Base-by-base conservation (phyloP, 2,797 vertebrate genomes). In the Allochrocebus solatus region DNA sequence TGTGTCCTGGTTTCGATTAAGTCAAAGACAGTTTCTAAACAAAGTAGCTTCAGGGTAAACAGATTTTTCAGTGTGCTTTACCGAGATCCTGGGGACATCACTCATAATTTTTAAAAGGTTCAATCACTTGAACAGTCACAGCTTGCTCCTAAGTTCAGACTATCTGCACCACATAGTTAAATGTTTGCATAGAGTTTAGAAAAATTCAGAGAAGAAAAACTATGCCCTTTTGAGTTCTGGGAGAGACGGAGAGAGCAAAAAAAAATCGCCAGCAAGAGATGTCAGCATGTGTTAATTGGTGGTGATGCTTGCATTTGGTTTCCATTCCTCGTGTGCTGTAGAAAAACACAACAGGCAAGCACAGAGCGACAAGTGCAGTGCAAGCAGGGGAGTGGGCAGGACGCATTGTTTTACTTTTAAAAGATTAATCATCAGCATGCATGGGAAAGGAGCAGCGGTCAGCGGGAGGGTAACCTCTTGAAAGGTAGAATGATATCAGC, bases 81-180 rank as follows among this genome's bases (percentile, higher is more conserved):
- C 22, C 36, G 91, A 95, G 78, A 89, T 92, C 84, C 67, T 88
- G 82, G 64, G 91, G 96, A 97, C 84, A 61, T 94, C 83, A 82
- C 55, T 92, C 48, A 24, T 96, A 61, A 96, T 92, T 98, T 97
- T 98, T 92, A 96, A 96, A 97, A 98, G 84, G 67, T 28, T 89
- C 50, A 17, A 24, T 97, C 95, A 81, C 91, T 97, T 82, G 64
- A 94, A 88, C 70, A 89, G 8, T 83, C 85, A n/a, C 76, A 67
- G 90, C 83, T 91, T 95, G 91, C 89, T 96, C 82, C 16, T 19
- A 19, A n/a, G 46, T 95, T 72, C 74, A 74, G 78, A 83, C 46
- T 72, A 57, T 70, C 76, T 55, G 67, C 24, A 43, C 26, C 46
- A 19, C 81, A n/a, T 46, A 94, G 57, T n/a, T 26, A 16, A 96